Conservation (phyloP, 2,113 vertebrate genomes). For the Melanostigma gelatinosum region DNA sequence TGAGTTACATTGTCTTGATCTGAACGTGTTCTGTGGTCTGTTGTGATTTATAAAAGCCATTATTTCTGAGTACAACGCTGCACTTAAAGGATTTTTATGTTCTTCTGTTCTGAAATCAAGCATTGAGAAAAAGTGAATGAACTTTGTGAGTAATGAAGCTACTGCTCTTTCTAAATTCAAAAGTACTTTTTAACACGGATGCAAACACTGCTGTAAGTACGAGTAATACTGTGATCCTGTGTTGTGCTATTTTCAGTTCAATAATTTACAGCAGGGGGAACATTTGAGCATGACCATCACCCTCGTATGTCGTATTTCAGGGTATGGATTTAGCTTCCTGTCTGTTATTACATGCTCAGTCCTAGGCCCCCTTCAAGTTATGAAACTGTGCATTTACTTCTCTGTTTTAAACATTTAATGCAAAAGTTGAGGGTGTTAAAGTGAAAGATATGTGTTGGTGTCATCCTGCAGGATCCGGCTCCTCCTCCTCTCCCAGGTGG, state of each 20-base stretch:
- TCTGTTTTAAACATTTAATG: slow-evolving; percentile 40
- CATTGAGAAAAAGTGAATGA: slow-evolving; percentile 6
- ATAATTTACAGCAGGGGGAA: slow-evolving; percentile 7
- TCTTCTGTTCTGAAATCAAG: slow-evolving; percentile 37
- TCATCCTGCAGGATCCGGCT: slow-evolving; percentile 30
- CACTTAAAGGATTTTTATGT: slow-evolving; percentile 30
- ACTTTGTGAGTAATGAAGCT: slow-evolving; percentile 13
- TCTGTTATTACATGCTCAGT: slow-evolving; percentile 40
- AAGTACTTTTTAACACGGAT: slow-evolving; percentile 27
- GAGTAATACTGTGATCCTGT: slow-evolving; percentile 12
- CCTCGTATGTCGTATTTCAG: slow-evolving; percentile 28
- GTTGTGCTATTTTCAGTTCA: slow-evolving; percentile 34
- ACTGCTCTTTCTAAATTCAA: slow-evolving; percentile 18
- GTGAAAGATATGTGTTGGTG: slow-evolving; percentile 23
- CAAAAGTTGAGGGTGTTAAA: slow-evolving; percentile 30
- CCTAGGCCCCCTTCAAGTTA: slow-evolving; percentile 50
- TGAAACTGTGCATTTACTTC: slow-evolving; percentile 52
- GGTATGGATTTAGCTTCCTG: slow-evolving; percentile 10
- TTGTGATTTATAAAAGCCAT: slow-evolving; percentile 46
- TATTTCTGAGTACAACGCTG: slow-evolving; percentile 36
- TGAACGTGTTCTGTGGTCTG: slow-evolving; percentile 16
- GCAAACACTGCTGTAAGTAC: slow-evolving; percentile 22
- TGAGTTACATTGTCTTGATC: slow-evolving; percentile 59
- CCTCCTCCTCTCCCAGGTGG: slow-evolving; percentile 19
- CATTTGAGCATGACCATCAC: slow-evolving; percentile 15